Evolutionary conservation across 2,888 invertebrate genomes (phyloP), one percentile per base, ranked within the genome.

Genomic region (Abrostola triplasia): DNA sequence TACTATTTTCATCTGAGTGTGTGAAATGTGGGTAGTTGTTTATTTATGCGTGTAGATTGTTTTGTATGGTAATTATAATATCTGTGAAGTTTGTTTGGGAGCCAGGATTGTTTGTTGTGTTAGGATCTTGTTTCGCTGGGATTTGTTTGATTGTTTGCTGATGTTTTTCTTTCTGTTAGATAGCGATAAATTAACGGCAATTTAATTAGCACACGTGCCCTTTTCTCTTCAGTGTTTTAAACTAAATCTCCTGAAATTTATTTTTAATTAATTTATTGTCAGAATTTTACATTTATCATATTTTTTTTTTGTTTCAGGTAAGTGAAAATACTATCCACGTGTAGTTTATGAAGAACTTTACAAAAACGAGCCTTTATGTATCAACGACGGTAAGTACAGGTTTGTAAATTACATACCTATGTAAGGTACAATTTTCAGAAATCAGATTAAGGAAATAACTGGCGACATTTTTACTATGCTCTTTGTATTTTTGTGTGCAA

Each of bases 241-340:
- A n/a, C n/a, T n/a, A n/a, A n/a, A n/a, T n/a, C n/a, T n/a, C n/a
- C n/a, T n/a, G n/a, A n/a, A n/a, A n/a, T n/a, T n/a, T n/a, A n/a
- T n/a, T n/a, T n/a, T n/a, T n/a, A n/a, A n/a, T n/a, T n/a, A n/a
- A n/a, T n/a, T n/a, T n/a, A n/a, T n/a, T n/a, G 24, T 24, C 24
- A 24, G 24, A 2, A 24, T 24, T 24, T 24, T 24, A 2, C 4
- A 24, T 5, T 13, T 5, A 44, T 12, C 11, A 36, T 37, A 5
- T 52, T 59, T 0, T 52, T 59, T 0, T 61, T 71, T 65, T 60
- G 51, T 80, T 77, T 60, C 67, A 77, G 81, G 77, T 77, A 74
- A 67, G 64, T 61, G 13, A n/a, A 8, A 9, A 42, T 6, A 5
- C 24, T n/a, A 37, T 8, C 6, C 6, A 8, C 9, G 11, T 65